A percentile compares a stretch with the other conserved stretches of the same genome.
These are phyloP conservation scores for Noctilio leporinus DNA, from an alignment of 2,113 vertebrate genomes.

Conservation along the genomic window DNA sequence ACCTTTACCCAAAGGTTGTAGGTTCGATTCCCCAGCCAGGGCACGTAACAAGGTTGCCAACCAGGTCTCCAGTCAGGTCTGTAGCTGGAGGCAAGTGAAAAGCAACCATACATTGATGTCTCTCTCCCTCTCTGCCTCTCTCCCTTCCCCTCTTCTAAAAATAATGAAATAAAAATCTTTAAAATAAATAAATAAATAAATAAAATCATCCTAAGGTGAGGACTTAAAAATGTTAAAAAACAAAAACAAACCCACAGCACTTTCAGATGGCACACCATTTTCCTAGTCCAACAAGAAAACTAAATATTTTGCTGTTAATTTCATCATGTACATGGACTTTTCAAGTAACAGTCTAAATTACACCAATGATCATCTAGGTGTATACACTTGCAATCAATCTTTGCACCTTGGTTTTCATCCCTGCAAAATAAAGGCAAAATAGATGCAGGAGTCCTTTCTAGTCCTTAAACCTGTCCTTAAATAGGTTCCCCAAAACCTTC, in stretches of 20 bases:
- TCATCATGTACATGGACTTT: not conserved
- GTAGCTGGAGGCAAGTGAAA: too few relatives aligned
- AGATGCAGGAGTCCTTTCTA: not conserved
- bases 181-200: too few relatives aligned
- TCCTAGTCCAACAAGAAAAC: not conserved
- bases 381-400: not conserved
- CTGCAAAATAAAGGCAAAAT: slow-evolving; percentile 15
- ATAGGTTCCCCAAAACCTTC: not conserved
- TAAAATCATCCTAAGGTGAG: too few relatives aligned
- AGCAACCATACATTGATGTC: too few relatives aligned
- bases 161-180: too few relatives aligned
- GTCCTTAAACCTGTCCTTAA: not conserved
- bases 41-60: too few relatives aligned
- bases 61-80: too few relatives aligned
- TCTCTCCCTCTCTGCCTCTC: too few relatives aligned
- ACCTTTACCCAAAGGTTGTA: too few relatives aligned
- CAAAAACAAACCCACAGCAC: not conserved
- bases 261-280: not conserved
- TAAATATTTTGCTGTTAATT: not conserved
- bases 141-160: too few relatives aligned
- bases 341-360: not conserved
- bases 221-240: too few relatives aligned
- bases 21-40: too few relatives aligned
- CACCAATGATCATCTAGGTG: not conserved
- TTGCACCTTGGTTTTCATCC: not conserved